Percentiles rank a stretch among this genome's conserved stretches.
These are phyloP conservation scores for Sarcophilus harrisii DNA, from an alignment of 2,797 vertebrate species.

Conservation along the genomic window DNA sequence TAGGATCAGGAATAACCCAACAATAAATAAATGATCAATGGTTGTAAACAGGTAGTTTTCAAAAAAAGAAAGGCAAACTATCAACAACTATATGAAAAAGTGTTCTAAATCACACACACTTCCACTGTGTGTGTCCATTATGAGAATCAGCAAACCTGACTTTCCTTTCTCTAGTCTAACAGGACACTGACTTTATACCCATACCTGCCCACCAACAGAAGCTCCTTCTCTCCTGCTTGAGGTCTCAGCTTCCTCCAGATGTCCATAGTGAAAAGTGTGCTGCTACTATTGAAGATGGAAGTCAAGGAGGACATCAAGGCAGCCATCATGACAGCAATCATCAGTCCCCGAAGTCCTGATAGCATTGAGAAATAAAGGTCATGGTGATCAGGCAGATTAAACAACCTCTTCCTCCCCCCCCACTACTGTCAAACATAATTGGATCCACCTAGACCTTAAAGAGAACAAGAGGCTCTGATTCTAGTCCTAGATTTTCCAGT, in stretches of 20 bases:
- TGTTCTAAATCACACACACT: not conserved
- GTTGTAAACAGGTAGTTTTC: not conserved
- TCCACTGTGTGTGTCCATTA: not conserved
- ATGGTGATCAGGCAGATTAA: not conserved
- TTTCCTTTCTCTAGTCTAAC: not conserved
- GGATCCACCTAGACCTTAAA: not conserved
- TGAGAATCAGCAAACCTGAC: not conserved
- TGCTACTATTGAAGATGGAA: slow-evolving; percentile 96
- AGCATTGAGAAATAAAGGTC: slow-evolving; percentile 9
- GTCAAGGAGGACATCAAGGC: slow-evolving; percentile 95
- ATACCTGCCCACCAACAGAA: slow-evolving; percentile 93
- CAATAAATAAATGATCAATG: not conserved
- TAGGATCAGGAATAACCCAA: not conserved
- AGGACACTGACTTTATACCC: not conserved
- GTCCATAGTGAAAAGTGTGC: slow-evolving; percentile 95
- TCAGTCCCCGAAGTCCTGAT: slow-evolving; percentile 92
- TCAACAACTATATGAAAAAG: not conserved
- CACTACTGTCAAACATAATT: not conserved
- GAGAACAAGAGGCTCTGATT: not conserved
- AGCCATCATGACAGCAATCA: slow-evolving; percentile 96
- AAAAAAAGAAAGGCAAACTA: not conserved
- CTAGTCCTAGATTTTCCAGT: not conserved
- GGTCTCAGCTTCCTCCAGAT: slow-evolving; percentile 92
- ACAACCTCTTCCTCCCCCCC: not conserved
- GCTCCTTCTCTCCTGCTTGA: slow-evolving; percentile 89